These are phyloP conservation scores for Crotalus horridus DNA, from an alignment of 2,113 vertebrate species.

Conservation along the genomic window DNA sequence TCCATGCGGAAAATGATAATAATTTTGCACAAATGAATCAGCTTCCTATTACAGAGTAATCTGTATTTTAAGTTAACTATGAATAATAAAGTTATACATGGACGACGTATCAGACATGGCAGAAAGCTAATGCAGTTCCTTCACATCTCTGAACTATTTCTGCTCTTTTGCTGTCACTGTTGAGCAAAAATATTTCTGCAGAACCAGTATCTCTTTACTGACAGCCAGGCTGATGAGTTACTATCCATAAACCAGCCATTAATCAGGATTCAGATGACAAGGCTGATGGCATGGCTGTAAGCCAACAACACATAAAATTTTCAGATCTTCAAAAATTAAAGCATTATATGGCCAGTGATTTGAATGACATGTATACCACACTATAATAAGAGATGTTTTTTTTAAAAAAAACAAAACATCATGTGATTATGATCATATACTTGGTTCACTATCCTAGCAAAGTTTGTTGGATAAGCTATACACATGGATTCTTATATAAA, in stretches of 20 bases:
- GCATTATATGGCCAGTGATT: neutral
- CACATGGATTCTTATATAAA: neutral
- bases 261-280: neutral
- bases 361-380: neutral
- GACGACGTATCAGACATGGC: neutral
- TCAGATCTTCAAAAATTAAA: neutral
- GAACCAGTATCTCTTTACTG: neutral
- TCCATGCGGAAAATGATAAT: neutral
- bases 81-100: neutral
- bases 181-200: neutral
- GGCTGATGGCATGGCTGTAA: neutral
- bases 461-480: neutral
- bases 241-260: neutral
- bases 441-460: neutral
- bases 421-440: neutral
- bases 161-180: too few relatives aligned
- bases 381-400: neutral
- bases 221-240: neutral
- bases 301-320: neutral
- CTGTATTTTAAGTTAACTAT: neutral
- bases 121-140: neutral
- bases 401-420: neutral
- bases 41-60: neutral
- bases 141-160: neutral
- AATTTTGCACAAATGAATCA: neutral